Conservation (phyloP, 2,113 vertebrate genomes). For the Ellobius talpinus region DNA sequence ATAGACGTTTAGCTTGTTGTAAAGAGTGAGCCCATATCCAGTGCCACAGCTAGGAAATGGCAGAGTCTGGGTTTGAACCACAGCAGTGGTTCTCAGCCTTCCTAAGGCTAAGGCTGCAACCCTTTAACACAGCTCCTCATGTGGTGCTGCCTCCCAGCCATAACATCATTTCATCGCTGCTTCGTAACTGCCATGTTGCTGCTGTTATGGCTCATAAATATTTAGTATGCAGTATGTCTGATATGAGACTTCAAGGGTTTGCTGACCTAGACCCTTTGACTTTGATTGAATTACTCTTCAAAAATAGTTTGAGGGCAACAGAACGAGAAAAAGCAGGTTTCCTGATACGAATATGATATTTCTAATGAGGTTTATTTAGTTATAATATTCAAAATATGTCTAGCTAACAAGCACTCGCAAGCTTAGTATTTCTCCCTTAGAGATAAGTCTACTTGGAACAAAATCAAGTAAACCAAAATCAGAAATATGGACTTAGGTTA, state of each 20-base stretch:
- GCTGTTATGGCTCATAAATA: background rate
- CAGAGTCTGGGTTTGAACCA: conserved; percentile 10
- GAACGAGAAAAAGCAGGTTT: conserved; percentile 1
- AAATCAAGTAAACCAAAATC: conserved; percentile 40
- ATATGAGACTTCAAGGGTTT: background rate
- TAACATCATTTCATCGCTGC: background rate
- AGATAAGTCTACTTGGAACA: background rate
- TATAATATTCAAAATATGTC: conserved; percentile 36
- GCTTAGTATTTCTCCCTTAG: background rate
- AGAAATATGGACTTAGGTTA: conserved; percentile 43
- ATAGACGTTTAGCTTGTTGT: background rate
- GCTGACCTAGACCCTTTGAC: background rate
- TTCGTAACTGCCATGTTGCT: background rate
- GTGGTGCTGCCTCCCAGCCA: background rate
- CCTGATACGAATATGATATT: background rate
- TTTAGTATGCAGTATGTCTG: background rate
- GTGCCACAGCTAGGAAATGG: background rate
- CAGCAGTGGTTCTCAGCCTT: background rate
- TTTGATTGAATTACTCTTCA: background rate
- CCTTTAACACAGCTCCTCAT: background rate
- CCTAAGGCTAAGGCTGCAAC: background rate
- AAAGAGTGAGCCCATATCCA: background rate
- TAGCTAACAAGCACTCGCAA: conserved; percentile 4
- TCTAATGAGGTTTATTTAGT: conserved; percentile 41
- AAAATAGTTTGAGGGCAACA: conserved; percentile 25